Evolutionary conservation across 1,140 invertebrate genomes (phyloP).

Genomic region (Oedothorax gibbosus): DNA sequence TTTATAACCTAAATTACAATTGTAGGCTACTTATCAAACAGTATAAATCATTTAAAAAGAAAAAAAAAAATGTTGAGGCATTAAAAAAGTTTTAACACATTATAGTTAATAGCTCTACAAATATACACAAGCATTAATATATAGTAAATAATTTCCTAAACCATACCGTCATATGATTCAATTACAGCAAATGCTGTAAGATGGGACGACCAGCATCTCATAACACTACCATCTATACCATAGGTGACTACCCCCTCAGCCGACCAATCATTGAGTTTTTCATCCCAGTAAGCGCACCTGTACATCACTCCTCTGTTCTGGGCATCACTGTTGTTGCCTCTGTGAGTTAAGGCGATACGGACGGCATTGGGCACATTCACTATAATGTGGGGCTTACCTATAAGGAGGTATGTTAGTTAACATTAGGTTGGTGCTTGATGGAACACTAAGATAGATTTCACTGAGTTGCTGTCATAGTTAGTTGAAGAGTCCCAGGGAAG

Average conservation of each 20-base stretch:
- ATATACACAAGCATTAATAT: too few relatives aligned
- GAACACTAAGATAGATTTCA: too few relatives aligned
- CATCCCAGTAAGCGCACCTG: constrained; percentile 62
- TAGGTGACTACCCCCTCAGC: constrained; percentile 55
- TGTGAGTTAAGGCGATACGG: constrained; percentile 47
- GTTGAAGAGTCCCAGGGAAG: too few relatives aligned
- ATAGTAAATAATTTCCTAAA: too few relatives aligned
- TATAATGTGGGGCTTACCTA: constrained; percentile 28
- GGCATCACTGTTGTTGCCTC: constrained; percentile 47
- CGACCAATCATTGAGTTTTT: constrained; percentile 41
- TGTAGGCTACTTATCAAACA: too few relatives aligned
- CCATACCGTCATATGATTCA: constrained; percentile 39
- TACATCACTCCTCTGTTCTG: constrained; percentile 19
- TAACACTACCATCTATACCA: constrained; percentile 40
- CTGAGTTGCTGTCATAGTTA: too few relatives aligned
- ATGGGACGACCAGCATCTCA: constrained; percentile 62
- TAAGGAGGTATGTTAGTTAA: neutral
- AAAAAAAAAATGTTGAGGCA: too few relatives aligned
- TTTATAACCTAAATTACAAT: too few relatives aligned
- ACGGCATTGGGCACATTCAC: constrained; percentile 56
- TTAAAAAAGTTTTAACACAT: too few relatives aligned
- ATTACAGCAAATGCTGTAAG: constrained; percentile 61
- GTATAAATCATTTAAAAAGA: too few relatives aligned
- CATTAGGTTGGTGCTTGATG: too few relatives aligned
- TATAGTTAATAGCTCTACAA: too few relatives aligned